Conservation (phyloP, 2,888 invertebrate species). For the Patella caerulea region DNA sequence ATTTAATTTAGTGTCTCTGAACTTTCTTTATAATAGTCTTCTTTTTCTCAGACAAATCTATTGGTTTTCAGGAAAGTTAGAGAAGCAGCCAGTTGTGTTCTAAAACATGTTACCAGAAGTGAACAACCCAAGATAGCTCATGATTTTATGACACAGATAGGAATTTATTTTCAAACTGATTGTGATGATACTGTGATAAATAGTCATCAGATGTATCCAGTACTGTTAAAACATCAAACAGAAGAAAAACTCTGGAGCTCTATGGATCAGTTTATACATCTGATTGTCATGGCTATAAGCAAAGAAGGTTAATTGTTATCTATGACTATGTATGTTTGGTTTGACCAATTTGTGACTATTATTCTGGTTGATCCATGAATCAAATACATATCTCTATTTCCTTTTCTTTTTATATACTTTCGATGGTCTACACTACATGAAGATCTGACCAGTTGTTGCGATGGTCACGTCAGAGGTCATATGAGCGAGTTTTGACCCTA, state of each 20-base stretch:
- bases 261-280: constrained; percentile 46
- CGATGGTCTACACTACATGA: no score
- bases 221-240: constrained; percentile 29
- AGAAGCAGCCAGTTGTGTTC: constrained; percentile 38
- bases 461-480: no score
- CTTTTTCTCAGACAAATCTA: background rate
- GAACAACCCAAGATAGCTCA: background rate
- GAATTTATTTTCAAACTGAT: constrained; percentile 14
- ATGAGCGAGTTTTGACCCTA: no score
- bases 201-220: constrained; percentile 20
- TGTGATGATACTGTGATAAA: background rate
- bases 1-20: no score
- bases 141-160: constrained; percentile 8
- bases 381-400: no score
- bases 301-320: constrained; percentile 43
- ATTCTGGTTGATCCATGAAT: no score
- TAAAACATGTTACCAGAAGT: constrained; percentile 36
- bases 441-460: no score
- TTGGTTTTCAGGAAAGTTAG: constrained; percentile 45
- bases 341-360: background rate
- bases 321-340: background rate
- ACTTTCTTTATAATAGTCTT: no score
- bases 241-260: constrained; percentile 48
- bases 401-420: no score
- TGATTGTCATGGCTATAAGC: constrained; percentile 40